These are phyloP conservation scores for Augiades crinisus DNA, from an alignment of 2,888 invertebrate genomes.

Conservation along the genomic window DNA sequence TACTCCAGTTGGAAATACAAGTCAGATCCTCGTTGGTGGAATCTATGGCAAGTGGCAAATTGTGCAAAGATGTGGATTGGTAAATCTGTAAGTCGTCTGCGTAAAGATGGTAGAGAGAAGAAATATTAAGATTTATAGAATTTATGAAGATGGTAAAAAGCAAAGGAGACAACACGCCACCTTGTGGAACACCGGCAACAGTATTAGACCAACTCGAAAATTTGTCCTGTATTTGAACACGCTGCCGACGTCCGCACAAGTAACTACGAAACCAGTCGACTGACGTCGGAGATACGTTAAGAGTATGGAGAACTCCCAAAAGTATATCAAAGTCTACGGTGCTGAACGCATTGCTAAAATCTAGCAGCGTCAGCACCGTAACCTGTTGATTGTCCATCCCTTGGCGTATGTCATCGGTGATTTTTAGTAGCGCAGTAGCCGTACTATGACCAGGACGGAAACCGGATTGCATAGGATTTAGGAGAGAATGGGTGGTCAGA, in stretches of 20 bases:
- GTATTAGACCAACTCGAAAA: background rate
- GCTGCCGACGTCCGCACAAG: background rate
- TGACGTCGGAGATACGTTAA: conserved; percentile 2
- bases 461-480: too few relatives aligned
- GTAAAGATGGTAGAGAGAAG: background rate
- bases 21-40: too few relatives aligned
- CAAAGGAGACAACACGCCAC: conserved; percentile 7
- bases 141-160: background rate
- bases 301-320: background rate
- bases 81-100: too few relatives aligned
- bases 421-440: conserved; percentile 7
- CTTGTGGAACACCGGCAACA: background rate
- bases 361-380: too few relatives aligned
- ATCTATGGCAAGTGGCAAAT: too few relatives aligned
- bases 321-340: conserved; percentile 6
- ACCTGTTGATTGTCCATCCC: conserved; percentile 3
- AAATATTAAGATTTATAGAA: too few relatives aligned
- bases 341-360: conserved; percentile 9
- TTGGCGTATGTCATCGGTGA: too few relatives aligned
- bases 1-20: too few relatives aligned
- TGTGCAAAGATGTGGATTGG: too few relatives aligned
- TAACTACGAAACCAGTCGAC: conserved; percentile 1
- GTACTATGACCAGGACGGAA: too few relatives aligned
- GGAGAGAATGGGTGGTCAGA: background rate
- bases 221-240: background rate